Conservation (phyloP, 2,888 invertebrate genomes). For the Dicyrtomina minuta region DNA sequence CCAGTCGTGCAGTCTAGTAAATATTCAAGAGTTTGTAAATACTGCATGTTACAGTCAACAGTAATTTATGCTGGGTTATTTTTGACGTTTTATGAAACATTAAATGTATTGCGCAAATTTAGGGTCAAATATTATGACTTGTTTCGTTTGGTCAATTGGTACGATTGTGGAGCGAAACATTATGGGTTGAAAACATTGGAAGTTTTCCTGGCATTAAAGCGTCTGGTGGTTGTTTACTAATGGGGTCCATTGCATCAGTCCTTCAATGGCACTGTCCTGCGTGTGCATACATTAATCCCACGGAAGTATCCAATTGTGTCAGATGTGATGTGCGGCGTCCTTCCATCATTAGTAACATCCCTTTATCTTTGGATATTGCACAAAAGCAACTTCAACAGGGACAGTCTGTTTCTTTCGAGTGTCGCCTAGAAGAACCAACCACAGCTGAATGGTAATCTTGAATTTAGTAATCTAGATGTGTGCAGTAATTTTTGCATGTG, state of each 20-base stretch:
- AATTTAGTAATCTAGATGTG: neutral
- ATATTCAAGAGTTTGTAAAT: no score
- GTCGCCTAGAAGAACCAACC: conserved; percentile 50
- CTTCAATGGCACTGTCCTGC: conserved; percentile 88
- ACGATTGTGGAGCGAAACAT: no score
- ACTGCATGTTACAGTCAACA: no score
- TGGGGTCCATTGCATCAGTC: conserved; percentile 92
- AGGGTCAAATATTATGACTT: no score
- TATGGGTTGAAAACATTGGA: neutral
- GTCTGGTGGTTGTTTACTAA: conserved; percentile 57
- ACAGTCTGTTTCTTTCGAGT: conserved; percentile 50
- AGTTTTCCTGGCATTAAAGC: neutral
- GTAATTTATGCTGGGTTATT: no score
- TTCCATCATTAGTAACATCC: conserved; percentile 20
- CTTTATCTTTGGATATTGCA: neutral
- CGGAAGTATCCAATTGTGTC: conserved; percentile 78
- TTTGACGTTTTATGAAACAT: no score
- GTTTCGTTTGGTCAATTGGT: no score
- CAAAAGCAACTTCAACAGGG: conserved; percentile 12
- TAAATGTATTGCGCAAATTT: no score
- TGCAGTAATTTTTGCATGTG: neutral
- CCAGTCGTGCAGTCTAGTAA: no score
- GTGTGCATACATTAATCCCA: conserved; percentile 85
- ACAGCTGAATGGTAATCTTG: conserved; percentile 51
- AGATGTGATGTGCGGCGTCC: conserved; percentile 66